These are phyloP conservation scores for Ichneumoninae sp. DNA, from an alignment of 2,888 invertebrate genomes.

Conservation along the genomic window DNA sequence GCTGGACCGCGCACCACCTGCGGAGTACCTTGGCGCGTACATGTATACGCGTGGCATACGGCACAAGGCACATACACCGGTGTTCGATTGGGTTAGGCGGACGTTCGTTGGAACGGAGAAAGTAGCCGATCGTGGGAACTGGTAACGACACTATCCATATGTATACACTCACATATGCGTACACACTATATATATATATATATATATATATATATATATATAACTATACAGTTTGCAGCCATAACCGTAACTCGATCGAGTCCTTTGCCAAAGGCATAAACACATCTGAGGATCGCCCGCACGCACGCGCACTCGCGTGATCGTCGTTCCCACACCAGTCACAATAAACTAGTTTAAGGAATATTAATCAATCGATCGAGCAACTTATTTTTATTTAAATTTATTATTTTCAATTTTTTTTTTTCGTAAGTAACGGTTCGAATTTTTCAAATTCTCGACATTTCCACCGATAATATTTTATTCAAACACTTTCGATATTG, in stretches of 20 bases:
- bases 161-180: constrained; percentile 22
- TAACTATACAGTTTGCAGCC: background rate
- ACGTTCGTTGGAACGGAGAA: constrained; percentile 76
- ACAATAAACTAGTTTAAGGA: constrained; percentile 38
- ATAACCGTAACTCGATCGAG: constrained; percentile 11
- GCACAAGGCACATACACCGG: constrained; percentile 45
- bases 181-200: background rate
- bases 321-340: constrained; percentile 35
- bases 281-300: constrained; percentile 30
- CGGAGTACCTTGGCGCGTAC: constrained; percentile 7
- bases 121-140: constrained; percentile 81
- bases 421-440: background rate
- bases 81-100: constrained; percentile 66
- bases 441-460: constrained; percentile 1
- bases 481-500: constrained; percentile 34
- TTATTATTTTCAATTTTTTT: background rate
- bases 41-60: constrained; percentile 29
- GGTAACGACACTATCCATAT: constrained; percentile 66
- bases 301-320: background rate
- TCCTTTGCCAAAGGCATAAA: constrained; percentile 12
- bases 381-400: background rate
- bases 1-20: constrained; percentile 40
- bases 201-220: background rate
- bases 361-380: constrained; percentile 19
- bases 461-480: constrained; percentile 12